Evolutionary conservation across 2,888 invertebrate species (phyloP), one percentile per base, ranked within the genome.

Genomic region (Agrilus cyanescens): DNA sequence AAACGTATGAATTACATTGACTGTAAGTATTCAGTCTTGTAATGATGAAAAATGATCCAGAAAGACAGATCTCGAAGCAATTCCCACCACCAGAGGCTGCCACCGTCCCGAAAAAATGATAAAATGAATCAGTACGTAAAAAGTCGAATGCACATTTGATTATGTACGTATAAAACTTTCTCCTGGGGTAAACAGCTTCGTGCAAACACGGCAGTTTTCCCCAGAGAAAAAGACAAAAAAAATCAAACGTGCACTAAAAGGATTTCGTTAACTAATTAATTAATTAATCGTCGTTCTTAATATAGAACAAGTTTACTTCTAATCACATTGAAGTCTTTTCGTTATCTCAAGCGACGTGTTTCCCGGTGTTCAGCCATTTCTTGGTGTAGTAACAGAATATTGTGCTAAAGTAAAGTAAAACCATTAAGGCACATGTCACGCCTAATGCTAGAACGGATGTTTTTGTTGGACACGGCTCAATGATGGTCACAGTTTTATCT

Each of bases 361-460:
- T 89, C 56, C 83, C 80, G 12, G 88, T 88, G 52, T 81, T 76
- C 65, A 88, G 74, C 88, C 89, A 90, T 65, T 89, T 89, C 65
- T 86, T 86, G 83, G 89, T 88, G 73, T 86, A 88, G 69, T 90
- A 90, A 68, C 86, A 89, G 74, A 90, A 89, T 57, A 91, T 75
- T 40, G 90, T 91, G 56, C 88, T 88, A 58, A 93, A 82, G 71
- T 93, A 93, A 43, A 93, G 76, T 44, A 93, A 76, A 40, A 91
- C 80, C 59, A 94, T 74, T 47, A 93, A 76, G 45, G 90, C 90
- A 66, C 91, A 91, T 41, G 91, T 90, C 20, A 91, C 89, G 47
- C 89, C 89, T 46, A 94, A 70, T 30, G 90, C 84, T 55, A 93
- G 69, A n/a, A 94, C 86, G 5, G 91, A 91, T 18, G 86, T 83